Evolutionary conservation across 2,888 invertebrate species (phyloP).

Genomic region (Nomada lathburiana): DNA sequence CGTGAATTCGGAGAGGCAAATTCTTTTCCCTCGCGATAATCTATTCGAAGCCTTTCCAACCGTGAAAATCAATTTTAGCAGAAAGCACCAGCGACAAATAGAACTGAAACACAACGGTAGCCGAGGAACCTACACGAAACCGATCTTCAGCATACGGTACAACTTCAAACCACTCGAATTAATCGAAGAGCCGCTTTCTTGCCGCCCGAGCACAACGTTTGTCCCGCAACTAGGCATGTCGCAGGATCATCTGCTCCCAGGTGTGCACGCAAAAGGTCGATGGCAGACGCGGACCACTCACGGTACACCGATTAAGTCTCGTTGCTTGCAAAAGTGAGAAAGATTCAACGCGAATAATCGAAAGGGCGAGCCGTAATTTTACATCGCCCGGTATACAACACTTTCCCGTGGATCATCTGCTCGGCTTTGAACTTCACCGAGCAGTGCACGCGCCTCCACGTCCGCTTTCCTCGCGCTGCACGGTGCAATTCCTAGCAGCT

Average conservation of each 20-base stretch:
- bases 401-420: conserved; percentile 33
- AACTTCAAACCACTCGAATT: not conserved
- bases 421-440: conserved; percentile 56
- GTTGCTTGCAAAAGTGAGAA: not conserved
- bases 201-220: not conserved
- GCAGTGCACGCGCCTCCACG: not conserved
- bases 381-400: conserved; percentile 15
- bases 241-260: not conserved
- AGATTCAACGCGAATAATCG: conserved; percentile 10
- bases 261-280: not conserved
- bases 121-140: conserved; percentile 6
- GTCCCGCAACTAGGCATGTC: not conserved
- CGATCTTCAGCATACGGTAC: not conserved
- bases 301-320: not conserved
- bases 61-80: too few species aligned
- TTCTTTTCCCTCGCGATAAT: too few species aligned
- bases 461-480: not conserved
- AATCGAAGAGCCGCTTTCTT: not conserved
- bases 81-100: too few species aligned
- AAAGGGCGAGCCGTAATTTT: not conserved
- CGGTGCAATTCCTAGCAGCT: conserved; percentile 42
- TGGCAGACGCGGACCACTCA: not conserved
- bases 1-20: too few species aligned
- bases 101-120: too few species aligned
- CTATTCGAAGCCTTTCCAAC: too few species aligned